These are phyloP conservation scores for Marronus borbonicus DNA, from an alignment of 2,888 invertebrate species.

Conservation along the genomic window DNA sequence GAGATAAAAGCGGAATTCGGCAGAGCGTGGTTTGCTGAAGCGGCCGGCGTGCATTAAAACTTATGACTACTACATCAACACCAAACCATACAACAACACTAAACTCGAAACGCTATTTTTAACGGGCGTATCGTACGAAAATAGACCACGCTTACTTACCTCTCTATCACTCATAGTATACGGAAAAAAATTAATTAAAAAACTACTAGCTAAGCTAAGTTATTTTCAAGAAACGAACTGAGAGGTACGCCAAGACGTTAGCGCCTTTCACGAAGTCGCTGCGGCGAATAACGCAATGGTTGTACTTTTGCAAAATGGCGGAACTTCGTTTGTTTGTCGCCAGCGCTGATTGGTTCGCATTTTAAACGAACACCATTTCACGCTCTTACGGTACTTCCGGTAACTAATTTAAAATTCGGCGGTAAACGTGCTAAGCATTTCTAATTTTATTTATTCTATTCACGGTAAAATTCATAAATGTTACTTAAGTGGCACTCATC, in stretches of 20 bases:
- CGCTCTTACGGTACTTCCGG: constrained; percentile 34
- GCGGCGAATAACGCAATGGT: constrained; percentile 44
- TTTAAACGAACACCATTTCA: constrained; percentile 33
- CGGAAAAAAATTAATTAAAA: constrained; percentile 32
- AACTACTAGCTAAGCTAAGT: constrained; percentile 19
- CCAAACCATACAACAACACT: constrained; percentile 6
- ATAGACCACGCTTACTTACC: constrained; percentile 58
- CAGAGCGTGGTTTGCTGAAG: constrained; percentile 36
- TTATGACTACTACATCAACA: constrained; percentile 34
- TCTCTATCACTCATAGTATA: constrained; percentile 64
- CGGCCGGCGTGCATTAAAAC: constrained; percentile 53
- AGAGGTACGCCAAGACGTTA: constrained; percentile 22
- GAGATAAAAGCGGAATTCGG: constrained; percentile 44
- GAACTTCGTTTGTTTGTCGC: constrained; percentile 45
- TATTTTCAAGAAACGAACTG: constrained; percentile 33
- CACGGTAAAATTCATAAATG: too few species aligned
- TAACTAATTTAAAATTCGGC: not conserved
- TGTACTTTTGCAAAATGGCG: constrained; percentile 48
- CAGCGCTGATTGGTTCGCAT: constrained; percentile 39
- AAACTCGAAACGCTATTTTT: constrained; percentile 52
- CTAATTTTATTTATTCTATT: not conserved
- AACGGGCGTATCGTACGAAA: constrained; percentile 49
- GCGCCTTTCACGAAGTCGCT: constrained; percentile 38
- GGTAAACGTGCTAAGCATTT: not conserved
- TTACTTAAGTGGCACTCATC: too few species aligned